These are phyloP conservation scores for Dolichomitus sp. DNA, from an alignment of 2,888 invertebrate species.

Conservation along the genomic window DNA sequence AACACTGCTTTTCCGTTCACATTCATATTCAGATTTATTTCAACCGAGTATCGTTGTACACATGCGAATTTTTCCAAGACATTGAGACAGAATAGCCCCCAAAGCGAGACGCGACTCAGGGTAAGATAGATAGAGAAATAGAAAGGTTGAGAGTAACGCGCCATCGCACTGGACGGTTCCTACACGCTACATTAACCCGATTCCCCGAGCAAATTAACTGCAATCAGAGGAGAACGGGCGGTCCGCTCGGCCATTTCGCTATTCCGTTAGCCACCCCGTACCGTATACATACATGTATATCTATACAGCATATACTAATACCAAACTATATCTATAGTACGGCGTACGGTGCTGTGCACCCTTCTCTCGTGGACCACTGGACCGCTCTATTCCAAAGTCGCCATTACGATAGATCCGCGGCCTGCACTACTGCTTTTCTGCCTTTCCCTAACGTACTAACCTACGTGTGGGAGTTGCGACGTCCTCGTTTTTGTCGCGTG, in stretches of 20 bases:
- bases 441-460: conserved; percentile 11
- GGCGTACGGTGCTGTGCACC: conserved; percentile 20
- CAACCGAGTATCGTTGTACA: neutral
- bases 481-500: conserved; percentile 79
- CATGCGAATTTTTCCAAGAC: neutral
- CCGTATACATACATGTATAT: conserved; percentile 17
- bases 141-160: conserved; percentile 50
- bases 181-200: conserved; percentile 85
- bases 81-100: conserved; percentile 36
- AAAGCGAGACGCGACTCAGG: conserved; percentile 23
- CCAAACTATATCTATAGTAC: conserved; percentile 16
- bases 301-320: conserved; percentile 32
- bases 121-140: conserved; percentile 40
- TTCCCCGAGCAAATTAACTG: conserved; percentile 85
- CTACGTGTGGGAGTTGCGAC: conserved; percentile 81
- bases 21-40: conserved; percentile 7
- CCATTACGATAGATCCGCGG: conserved; percentile 71
- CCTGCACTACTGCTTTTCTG: conserved; percentile 43
- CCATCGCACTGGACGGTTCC: conserved; percentile 69
- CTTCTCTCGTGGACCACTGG: conserved; percentile 69
- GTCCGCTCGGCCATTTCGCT: conserved; percentile 75
- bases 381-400: conserved; percentile 72
- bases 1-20: neutral
- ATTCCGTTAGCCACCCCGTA: conserved; percentile 75
- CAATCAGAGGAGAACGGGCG: conserved; percentile 82